Percentiles rank a stretch among this genome's conserved stretches.
Evolutionary conservation across 2,888 invertebrate species (phyloP).

Genomic region (Melanophora roralis): DNA sequence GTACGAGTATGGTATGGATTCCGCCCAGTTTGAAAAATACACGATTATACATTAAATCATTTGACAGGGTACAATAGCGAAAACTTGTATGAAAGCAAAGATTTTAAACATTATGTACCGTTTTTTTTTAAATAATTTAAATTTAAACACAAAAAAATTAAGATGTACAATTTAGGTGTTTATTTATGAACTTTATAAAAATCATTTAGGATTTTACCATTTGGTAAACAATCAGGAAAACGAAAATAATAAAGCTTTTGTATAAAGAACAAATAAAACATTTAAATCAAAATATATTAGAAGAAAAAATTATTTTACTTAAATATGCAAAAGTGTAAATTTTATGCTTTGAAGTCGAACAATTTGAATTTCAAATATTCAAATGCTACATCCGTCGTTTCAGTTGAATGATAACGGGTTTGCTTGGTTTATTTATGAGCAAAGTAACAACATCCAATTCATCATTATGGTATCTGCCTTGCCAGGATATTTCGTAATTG

Average conservation of each 20-base stretch:
- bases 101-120: no score
- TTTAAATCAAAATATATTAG: slow-evolving; percentile 1
- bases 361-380: slow-evolving; percentile 64
- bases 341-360: not conserved
- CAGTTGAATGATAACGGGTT: slow-evolving; percentile 75
- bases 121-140: no score
- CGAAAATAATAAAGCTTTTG: not conserved
- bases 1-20: no score
- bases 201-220: slow-evolving; percentile 28
- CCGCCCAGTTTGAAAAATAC: no score
- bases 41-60: no score
- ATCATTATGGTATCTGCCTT: slow-evolving; percentile 81
- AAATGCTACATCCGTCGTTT: slow-evolving; percentile 61
- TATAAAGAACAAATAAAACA: slow-evolving; percentile 26
- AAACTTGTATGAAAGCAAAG: no score
- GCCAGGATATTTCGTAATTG: slow-evolving; percentile 70
- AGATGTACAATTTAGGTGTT: no score
- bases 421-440: slow-evolving; percentile 89
- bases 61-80: no score
- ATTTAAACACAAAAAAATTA: no score
- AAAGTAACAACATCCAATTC: slow-evolving; percentile 83
- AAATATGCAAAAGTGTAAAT: slow-evolving; percentile 26
- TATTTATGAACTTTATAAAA: not conserved
- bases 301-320: slow-evolving; percentile 17
- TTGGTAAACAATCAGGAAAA: not conserved